Evolutionary conservation across 2,113 vertebrate genomes (phyloP), one percentile per base, ranked within the genome.

Genomic region (Geococcyx californianus): DNA sequence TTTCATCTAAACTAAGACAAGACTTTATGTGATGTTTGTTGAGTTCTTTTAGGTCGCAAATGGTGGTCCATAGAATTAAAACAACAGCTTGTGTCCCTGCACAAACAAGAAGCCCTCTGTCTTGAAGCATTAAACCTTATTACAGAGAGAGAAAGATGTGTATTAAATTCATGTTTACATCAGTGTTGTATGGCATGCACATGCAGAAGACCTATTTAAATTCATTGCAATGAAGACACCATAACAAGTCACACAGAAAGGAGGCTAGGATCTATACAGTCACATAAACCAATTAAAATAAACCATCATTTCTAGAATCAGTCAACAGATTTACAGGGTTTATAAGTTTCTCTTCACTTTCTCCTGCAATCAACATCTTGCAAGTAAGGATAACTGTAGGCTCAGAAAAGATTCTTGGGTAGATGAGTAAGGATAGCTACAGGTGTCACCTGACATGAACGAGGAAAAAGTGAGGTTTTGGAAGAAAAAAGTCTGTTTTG

Each of bases 21-120:
- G n/a, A n/a, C n/a, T n/a, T n/a, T n/a, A n/a, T 0, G 1, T 33
- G 17, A 2, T 26, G 52, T 13, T 49, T 4, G 1, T 66, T 15
- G 28, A 62, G 11, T 40, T 44, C 33, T 69, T 83, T 33, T 18
- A 38, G 69, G 47, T 63, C 63, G 7, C 84, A 54, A 49, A 23
- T 9, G 16, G 34, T 31, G 31, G 29, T 14, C 18, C 33, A 19
- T 38, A 59, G 44, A 56, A 33, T 14, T 60, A 45, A 69, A 55
- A 17, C 40, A 70, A 18, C n/a, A 47, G 23, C 38, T 51, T 16
- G 51, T 45, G 62, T 17, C 56, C 67, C 73, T 56, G 42, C 45
- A 42, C 31, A 9, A 42, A 47, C 34, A 31, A 16, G 40, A 33
- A 42, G 56, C 44, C n/a, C n/a, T 31, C 9, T 62, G 29, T 62